Percentiles rank a stretch among this genome's conserved stretches.
Evolutionary conservation across 2,888 invertebrate species (phyloP).

Genomic region (Drosophila antonietae): DNA sequence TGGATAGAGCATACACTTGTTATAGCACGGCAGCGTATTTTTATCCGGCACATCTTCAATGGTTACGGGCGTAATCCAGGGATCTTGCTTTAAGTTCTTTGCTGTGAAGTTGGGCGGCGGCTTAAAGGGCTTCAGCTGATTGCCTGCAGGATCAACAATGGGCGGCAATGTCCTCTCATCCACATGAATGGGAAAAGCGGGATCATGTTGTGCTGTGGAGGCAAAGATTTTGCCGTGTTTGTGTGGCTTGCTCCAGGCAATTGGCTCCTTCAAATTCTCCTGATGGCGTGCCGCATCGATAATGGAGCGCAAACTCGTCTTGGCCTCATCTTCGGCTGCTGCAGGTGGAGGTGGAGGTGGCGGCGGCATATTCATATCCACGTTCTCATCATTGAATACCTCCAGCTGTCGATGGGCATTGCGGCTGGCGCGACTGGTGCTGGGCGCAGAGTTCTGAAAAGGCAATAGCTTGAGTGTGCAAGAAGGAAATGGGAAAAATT

Average conservation of each 20-base stretch:
- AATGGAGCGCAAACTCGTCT: slow-evolving; percentile 85
- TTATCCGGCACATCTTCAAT: slow-evolving; percentile 72
- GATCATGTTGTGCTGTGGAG: slow-evolving; percentile 47
- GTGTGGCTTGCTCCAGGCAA: slow-evolving; percentile 87
- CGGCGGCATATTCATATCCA: slow-evolving; percentile 66
- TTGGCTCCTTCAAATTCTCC: slow-evolving; percentile 90
- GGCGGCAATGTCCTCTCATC: slow-evolving; percentile 68
- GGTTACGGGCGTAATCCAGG: slow-evolving; percentile 80
- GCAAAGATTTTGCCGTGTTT: slow-evolving; percentile 73
- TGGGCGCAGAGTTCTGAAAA: slow-evolving; percentile 49
- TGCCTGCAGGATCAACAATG: slow-evolving; percentile 55
- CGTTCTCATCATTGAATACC: slow-evolving; percentile 81
- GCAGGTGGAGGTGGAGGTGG: slow-evolving; percentile 26
- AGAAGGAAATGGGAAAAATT: not conserved
- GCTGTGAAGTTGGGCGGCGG: slow-evolving; percentile 68
- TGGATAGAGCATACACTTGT: slow-evolving; percentile 82
- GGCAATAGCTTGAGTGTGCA: not conserved
- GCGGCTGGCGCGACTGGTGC: slow-evolving; percentile 48
- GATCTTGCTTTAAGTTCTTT: slow-evolving; percentile 71
- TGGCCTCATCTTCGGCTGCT: slow-evolving; percentile 33
- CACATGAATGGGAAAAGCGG: slow-evolving; percentile 81
- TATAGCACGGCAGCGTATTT: slow-evolving; percentile 76
- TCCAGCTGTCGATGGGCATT: slow-evolving; percentile 58
- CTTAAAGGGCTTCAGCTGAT: slow-evolving; percentile 66
- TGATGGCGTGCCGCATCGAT: slow-evolving; percentile 87